A percentile compares a stretch with the other conserved stretches of the same genome.
These are phyloP conservation scores for Chiloscyllium plagiosum DNA, from an alignment of 2,113 vertebrate genomes.

Conservation along the genomic window DNA sequence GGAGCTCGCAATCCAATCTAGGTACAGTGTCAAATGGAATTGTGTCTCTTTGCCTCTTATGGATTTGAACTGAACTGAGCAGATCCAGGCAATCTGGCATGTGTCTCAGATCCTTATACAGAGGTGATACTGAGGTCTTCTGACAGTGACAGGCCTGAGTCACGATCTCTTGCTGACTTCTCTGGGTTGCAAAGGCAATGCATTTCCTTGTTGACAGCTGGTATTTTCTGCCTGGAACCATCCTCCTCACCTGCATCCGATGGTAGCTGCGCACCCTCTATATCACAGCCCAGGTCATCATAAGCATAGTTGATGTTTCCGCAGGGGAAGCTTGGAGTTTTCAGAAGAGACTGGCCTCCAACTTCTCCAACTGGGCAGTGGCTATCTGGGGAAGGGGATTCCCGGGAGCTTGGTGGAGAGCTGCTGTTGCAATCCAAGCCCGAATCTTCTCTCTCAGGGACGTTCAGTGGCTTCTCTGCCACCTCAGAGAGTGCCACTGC, in stretches of 20 bases:
- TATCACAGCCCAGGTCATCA: conserved; percentile 61
- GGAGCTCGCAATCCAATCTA: neutral
- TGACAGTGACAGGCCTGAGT: conserved; percentile 73
- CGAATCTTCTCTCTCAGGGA: conserved; percentile 56
- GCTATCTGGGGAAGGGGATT: conserved; percentile 52
- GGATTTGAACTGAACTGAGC: conserved; percentile 40
- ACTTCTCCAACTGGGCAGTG: conserved; percentile 48
- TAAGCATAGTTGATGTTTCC: conserved; percentile 83
- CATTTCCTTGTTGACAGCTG: conserved; percentile 56
- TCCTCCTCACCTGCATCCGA: neutral
- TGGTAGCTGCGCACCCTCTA: conserved; percentile 35
- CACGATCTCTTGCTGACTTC: conserved; percentile 67
- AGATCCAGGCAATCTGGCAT: conserved; percentile 43
- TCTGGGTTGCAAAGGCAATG: conserved; percentile 62
- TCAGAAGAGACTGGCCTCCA: conserved; percentile 63
- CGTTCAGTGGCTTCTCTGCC: conserved; percentile 38
- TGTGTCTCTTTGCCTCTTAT: neutral
- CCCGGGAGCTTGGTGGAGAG: conserved; percentile 48
- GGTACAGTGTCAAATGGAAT: neutral
- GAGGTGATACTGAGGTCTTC: conserved; percentile 77
- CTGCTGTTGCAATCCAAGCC: conserved; percentile 54
- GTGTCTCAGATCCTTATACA: conserved; percentile 48
- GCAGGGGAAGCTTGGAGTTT: conserved; percentile 76
- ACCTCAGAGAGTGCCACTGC: conserved; percentile 43
- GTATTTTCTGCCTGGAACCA: neutral